Evolutionary conservation across 1,140 invertebrate genomes (phyloP).

Genomic region (Scaptomyza montana): DNA sequence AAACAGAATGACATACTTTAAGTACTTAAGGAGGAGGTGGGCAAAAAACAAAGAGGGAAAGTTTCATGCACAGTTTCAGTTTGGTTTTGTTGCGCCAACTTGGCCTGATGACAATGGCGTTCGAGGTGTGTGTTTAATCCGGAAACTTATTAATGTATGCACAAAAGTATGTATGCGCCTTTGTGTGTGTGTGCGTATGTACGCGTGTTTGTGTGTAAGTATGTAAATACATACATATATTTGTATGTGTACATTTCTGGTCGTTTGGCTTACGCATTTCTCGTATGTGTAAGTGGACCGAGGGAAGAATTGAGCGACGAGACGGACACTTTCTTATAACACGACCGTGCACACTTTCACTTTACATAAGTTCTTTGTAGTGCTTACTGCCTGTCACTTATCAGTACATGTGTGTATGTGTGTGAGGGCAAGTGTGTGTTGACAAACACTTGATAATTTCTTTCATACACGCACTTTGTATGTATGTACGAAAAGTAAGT

Average conservation of each 20-base stretch:
- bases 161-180: conserved; percentile 2
- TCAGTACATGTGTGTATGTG: conserved; percentile 18
- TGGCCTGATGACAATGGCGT: conserved; percentile 52
- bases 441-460: conserved; percentile 80
- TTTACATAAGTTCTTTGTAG: conserved; percentile 77
- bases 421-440: conserved; percentile 62
- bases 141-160: conserved; percentile 80
- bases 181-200: background rate
- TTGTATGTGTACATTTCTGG: conserved; percentile 57
- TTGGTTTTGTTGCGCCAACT: conserved; percentile 68
- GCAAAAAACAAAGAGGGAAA: conserved; percentile 25
- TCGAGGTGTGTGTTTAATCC: conserved; percentile 70
- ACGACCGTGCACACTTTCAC: conserved; percentile 76
- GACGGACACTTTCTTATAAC: conserved; percentile 70
- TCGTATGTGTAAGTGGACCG: conserved; percentile 46
- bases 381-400: conserved; percentile 45
- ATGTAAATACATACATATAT: conserved; percentile 5
- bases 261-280: conserved; percentile 76
- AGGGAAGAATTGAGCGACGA: conserved; percentile 13
- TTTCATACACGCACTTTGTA: conserved; percentile 76
- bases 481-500: conserved; percentile 42
- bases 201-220: background rate
- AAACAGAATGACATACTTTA: conserved; percentile 35
- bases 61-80: conserved; percentile 65
- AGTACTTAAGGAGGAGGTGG: conserved; percentile 8